Percentiles rank a stretch among this genome's conserved stretches.
These are phyloP conservation scores for Epizoanthus fatuus DNA, from an alignment of 92 coral and sea anemone species.

Conservation along the genomic window DNA sequence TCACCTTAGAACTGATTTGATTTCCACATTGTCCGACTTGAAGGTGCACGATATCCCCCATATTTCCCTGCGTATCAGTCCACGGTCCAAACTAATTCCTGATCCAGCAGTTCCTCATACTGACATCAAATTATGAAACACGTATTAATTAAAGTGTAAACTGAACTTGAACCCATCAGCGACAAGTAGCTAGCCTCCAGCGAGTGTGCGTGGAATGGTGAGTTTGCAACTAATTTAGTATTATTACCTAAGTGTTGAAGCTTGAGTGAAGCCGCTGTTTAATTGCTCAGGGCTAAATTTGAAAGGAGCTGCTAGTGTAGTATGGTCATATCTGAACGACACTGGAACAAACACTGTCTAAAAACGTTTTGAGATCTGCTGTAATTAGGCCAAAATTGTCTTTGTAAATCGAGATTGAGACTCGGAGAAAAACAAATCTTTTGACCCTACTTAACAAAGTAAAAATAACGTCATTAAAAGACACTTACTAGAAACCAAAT, in stretches of 20 bases:
- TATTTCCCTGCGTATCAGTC: constrained; percentile 39
- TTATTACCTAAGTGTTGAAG: not conserved
- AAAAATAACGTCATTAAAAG: not conserved
- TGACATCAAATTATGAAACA: not conserved
- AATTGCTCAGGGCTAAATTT: not conserved
- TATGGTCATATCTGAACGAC: not conserved
- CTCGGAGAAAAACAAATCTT: not conserved
- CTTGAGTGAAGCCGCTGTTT: not conserved
- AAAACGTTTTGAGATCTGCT: not conserved
- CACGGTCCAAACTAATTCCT: constrained; percentile 18
- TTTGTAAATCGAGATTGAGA: not conserved
- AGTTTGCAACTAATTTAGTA: not conserved
- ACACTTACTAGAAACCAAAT: not conserved
- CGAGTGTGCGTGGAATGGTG: not conserved
- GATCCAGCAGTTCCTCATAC: constrained; percentile 26
- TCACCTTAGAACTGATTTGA: constrained; percentile 87
- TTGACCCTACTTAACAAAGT: not conserved
- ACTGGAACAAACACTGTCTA: not conserved
- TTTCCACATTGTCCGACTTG: constrained; percentile 95
- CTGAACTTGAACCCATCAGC: not conserved
- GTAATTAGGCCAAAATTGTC: not conserved
- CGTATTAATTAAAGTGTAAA: not conserved
- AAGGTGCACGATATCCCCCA: constrained; percentile 92
- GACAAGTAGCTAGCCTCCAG: not conserved
- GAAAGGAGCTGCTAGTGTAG: not conserved